Conservation (phyloP, 2,797 vertebrate genomes). For the Molossus molossus region DNA sequence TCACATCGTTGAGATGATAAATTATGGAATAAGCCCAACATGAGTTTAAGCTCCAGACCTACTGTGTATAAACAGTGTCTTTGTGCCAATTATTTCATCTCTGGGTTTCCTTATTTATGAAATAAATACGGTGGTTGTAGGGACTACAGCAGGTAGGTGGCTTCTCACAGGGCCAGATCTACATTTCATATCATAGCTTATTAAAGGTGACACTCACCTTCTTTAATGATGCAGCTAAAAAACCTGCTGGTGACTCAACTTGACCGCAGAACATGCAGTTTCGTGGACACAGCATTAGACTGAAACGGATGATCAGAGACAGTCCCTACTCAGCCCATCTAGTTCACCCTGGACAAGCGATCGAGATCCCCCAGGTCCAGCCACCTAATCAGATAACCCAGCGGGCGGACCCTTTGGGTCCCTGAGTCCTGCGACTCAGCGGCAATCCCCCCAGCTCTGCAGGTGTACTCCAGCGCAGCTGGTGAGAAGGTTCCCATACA, state of each 20-base stretch:
- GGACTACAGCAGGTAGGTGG: background rate
- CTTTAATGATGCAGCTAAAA: background rate
- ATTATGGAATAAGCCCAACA: background rate
- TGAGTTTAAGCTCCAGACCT: background rate
- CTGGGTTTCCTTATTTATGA: background rate
- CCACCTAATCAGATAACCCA: background rate
- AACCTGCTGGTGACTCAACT: background rate
- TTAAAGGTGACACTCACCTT: background rate
- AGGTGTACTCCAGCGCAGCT: background rate
- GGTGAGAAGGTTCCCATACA: background rate
- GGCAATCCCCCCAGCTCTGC: background rate
- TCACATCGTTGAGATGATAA: background rate
- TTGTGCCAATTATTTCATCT: conserved; percentile 22
- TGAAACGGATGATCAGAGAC: background rate
- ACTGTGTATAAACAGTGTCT: background rate
- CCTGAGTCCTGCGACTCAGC: background rate
- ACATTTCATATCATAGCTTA: background rate
- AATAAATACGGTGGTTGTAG: background rate
- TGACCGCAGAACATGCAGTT: background rate
- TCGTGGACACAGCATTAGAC: background rate
- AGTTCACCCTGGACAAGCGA: background rate
- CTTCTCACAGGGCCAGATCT: background rate
- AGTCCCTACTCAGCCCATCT: background rate
- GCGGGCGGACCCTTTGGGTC: background rate
- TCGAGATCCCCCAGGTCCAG: background rate